phyloP scores from a whole-genome alignment of 1,140 invertebrate genomes.

The Anoplophora glabripennis region DNA sequence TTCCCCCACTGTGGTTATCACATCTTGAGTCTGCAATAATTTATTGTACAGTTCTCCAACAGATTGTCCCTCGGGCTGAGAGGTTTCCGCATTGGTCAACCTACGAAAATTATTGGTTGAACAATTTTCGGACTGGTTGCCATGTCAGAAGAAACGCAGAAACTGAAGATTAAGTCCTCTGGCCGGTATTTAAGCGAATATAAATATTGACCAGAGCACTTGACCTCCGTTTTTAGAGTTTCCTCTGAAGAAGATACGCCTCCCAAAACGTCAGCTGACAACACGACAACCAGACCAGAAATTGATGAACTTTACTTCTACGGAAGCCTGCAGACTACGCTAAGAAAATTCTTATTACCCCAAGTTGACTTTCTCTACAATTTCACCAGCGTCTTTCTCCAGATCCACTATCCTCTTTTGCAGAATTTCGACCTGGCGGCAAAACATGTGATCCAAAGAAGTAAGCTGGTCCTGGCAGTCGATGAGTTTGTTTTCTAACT shows the following conservation, averaged over 20 bases:
- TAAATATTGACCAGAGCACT: too few relatives aligned
- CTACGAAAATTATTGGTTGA: background rate
- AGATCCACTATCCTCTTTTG: constrained; percentile 28
- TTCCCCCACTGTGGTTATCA: constrained; percentile 46
- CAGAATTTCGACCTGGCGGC: constrained; percentile 33
- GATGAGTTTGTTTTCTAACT: constrained; percentile 19
- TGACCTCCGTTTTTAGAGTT: too few relatives aligned
- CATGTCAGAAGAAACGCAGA: too few relatives aligned
- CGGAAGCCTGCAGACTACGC: background rate
- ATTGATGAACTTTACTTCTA: background rate
- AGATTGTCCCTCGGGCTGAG: constrained; percentile 29
- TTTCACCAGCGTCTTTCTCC: constrained; percentile 33
- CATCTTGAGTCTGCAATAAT: constrained; percentile 43
- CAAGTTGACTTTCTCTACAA: constrained; percentile 32
- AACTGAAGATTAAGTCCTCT: too few relatives aligned
- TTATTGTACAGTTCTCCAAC: constrained; percentile 35
- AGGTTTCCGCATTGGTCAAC: background rate
- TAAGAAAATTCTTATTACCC: constrained; percentile 19
- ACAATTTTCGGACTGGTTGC: too few relatives aligned
- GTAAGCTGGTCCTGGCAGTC: constrained; percentile 36
- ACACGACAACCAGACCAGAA: too few relatives aligned
- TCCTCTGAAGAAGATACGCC: too few relatives aligned
- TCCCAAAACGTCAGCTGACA: too few relatives aligned
- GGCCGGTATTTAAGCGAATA: too few relatives aligned
- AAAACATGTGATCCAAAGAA: constrained; percentile 36